Evolutionary conservation across 2,113 vertebrate genomes (phyloP), one percentile per base, ranked within the genome.

Genomic region (Pelecanoides urinatrix): DNA sequence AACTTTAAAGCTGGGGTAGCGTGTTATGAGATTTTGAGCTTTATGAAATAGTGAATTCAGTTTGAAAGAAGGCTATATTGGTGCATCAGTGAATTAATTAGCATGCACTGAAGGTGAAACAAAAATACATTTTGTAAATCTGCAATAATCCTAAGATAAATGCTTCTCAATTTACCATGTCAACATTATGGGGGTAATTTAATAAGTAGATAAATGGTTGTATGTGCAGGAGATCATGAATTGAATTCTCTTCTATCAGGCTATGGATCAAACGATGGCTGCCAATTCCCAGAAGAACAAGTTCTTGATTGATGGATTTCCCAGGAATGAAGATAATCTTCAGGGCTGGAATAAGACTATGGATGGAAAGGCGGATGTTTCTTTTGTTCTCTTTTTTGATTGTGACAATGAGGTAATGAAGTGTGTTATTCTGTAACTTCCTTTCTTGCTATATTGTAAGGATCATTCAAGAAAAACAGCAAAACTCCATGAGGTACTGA

Each of bases 241-340:
- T 38, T 78, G 66, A 90, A 78, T 94, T 92, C 17, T 79, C 58
- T 97, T 93, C 78, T 97, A 98, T 86, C 97, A 99, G 95, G 99
- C 99, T 63, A 99, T 99, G 98, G 96, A 98, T 97, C 90, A 98
- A 94, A 98, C 97, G 87, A 99, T 99, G 98, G 97, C 97, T 58
- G 91, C 87, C 88, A 98, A 99, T 86, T 97, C 98, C 62, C 98
- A 98, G 86, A 99, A 98, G 97, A 99, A 98, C 96, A 98, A 98
- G 84, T 99, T 99, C 97, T 99, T 99, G 88, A 99, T 99, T 91
- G 99, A 99, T 86, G 99, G 99, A 59, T 99, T 99, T 96, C 99
- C 99, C 52, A 99, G 99, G 84, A 99, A 99, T 89, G 97, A 99
- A 97, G 99, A 99, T 98, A 99, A 99, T 97, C 98, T 99, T 92